These are phyloP conservation scores for Catostylus mosaicus DNA, from an alignment of 30 jellyfish, hydroid and myxozoan genomes.

Conservation along the genomic window DNA sequence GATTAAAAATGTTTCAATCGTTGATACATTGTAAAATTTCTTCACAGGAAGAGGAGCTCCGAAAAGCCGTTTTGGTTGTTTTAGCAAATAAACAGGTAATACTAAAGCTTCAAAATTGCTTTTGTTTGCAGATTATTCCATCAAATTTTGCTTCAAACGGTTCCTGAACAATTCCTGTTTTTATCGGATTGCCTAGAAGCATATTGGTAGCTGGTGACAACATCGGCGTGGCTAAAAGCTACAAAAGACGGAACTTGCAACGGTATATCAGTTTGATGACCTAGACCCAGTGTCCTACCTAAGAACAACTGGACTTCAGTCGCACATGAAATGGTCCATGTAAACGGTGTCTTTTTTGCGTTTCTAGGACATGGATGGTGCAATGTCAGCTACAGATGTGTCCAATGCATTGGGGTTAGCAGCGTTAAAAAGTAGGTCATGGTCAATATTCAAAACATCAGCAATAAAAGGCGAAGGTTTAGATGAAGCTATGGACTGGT, in stretches of 20 bases:
- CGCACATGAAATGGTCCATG: no score
- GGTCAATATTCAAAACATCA: constrained; percentile 98
- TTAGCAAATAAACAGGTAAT: constrained; percentile 96
- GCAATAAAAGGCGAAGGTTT: constrained; percentile 98
- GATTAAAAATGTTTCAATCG: no score
- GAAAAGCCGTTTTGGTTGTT: constrained; percentile 87
- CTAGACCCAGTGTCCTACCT: no score
- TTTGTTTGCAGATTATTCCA: no score
- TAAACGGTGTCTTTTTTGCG: neutral
- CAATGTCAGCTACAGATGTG: constrained; percentile 98
- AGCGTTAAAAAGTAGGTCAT: constrained; percentile 92
- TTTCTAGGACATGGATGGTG: constrained; percentile 97
- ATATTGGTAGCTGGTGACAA: no score
- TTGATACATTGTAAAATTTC: neutral
- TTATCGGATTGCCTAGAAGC: no score
- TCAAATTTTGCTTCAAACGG: no score
- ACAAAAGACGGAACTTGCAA: no score
- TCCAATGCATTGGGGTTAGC: constrained; percentile 96
- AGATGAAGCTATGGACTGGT: constrained; percentile 99
- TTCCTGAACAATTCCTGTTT: no score
- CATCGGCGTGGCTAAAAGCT: no score
- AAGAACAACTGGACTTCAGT: no score
- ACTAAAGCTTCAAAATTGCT: neutral
- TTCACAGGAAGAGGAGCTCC: constrained; percentile 92
- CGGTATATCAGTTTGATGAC: no score